Evolutionary conservation across 37 sponge, comb jelly and placozoan species (phyloP).

Genomic region (Hormiphora californensis): DNA sequence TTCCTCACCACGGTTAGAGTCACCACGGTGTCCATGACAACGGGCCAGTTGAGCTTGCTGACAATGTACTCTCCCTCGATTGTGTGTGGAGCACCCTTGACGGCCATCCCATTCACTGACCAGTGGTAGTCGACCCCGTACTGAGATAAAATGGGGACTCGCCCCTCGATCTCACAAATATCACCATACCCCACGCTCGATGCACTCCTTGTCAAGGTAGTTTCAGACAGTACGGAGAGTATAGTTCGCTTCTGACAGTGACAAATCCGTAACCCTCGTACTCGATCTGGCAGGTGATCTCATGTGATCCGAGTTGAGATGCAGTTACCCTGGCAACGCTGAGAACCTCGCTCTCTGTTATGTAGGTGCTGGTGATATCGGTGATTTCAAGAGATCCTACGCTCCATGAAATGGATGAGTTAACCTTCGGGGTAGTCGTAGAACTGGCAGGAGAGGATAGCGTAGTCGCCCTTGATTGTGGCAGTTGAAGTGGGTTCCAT

Average conservation of each 20-base stretch:
- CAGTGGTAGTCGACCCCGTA: neutral
- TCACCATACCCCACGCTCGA: neutral
- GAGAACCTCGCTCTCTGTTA: neutral
- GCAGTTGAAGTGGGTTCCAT: neutral
- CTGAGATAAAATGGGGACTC: neutral
- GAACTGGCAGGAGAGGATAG: neutral
- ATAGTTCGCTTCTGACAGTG: neutral
- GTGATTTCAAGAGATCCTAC: neutral
- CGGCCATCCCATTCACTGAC: neutral
- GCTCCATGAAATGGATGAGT: neutral
- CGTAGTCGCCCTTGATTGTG: neutral
- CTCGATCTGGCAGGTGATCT: neutral
- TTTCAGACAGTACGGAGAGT: neutral
- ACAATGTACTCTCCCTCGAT: neutral
- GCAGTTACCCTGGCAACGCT: neutral
- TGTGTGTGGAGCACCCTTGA: neutral
- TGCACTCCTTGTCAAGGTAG: neutral
- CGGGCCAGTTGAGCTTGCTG: neutral
- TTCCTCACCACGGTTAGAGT: neutral
- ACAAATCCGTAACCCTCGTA: neutral
- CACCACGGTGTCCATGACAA: neutral
- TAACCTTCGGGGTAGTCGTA: slow-evolving; percentile 10
- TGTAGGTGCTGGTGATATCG: neutral
- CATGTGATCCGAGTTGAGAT: neutral
- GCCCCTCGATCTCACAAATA: neutral